These are phyloP conservation scores for Mycalesis mineus DNA, from an alignment of 2,888 invertebrate species.

Conservation along the genomic window DNA sequence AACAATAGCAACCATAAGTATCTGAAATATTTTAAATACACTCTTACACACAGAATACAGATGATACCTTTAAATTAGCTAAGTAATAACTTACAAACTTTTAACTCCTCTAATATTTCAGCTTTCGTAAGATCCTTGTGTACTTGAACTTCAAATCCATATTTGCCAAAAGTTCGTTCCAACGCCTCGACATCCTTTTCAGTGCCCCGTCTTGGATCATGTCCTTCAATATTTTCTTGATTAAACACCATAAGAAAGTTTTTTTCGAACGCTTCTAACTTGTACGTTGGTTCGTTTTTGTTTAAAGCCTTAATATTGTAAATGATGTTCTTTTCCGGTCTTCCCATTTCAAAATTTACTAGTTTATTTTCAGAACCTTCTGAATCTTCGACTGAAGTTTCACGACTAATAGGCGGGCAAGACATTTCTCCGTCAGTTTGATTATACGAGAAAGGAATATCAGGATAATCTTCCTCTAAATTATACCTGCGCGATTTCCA, in stretches of 20 bases:
- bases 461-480: background rate
- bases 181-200: conserved; percentile 50
- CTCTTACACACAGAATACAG: too few relatives aligned
- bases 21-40: too few relatives aligned
- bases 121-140: conserved; percentile 48
- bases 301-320: conserved; percentile 42
- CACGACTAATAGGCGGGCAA: conserved; percentile 1
- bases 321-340: background rate
- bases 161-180: conserved; percentile 45
- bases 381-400: conserved; percentile 2
- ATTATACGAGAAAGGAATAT: background rate
- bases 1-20: too few relatives aligned
- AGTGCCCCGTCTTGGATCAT: conserved; percentile 49
- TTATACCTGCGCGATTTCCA: background rate
- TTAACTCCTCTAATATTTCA: conserved; percentile 44
- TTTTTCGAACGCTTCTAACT: conserved; percentile 57
- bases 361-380: conserved; percentile 2
- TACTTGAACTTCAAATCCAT: conserved; percentile 48
- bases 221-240: conserved; percentile 48
- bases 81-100: conserved; percentile 41
- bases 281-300: conserved; percentile 49
- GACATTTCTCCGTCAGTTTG: conserved; percentile 1
- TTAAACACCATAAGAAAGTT: conserved; percentile 59
- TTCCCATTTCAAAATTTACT: conserved; percentile 9
- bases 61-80: too few relatives aligned